These are phyloP conservation scores for Pavo muticus DNA, from an alignment of 2,113 vertebrate species.

Conservation along the genomic window DNA sequence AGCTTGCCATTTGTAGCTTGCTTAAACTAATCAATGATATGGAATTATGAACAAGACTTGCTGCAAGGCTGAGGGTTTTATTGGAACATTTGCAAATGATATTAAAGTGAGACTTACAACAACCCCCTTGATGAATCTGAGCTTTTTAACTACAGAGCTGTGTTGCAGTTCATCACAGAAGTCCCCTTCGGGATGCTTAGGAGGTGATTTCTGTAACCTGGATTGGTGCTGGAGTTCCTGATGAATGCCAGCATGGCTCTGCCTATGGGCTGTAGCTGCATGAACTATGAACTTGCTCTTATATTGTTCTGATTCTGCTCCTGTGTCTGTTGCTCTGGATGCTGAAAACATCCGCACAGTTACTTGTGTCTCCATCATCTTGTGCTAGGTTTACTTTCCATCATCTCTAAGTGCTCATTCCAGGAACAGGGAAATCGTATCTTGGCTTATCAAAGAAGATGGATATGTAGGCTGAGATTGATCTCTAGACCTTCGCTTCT, in stretches of 20 bases:
- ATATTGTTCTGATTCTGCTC: not conserved
- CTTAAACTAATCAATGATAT: constrained; percentile 32
- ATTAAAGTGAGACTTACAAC: constrained; percentile 11
- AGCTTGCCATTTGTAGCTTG: constrained; percentile 13
- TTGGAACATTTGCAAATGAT: not conserved
- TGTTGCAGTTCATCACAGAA: not conserved
- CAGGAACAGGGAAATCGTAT: not conserved
- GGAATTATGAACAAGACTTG: not conserved
- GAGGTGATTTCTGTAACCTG: not conserved
- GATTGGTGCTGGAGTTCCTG: not conserved
- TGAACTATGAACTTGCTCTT: not conserved
- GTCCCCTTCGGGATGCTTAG: not conserved
- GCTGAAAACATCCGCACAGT: not conserved
- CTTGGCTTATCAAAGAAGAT: not conserved
- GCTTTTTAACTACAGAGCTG: constrained; percentile 1
- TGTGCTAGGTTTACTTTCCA: not conserved
- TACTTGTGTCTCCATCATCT: not conserved
- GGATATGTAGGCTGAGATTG: not conserved
- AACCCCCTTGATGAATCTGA: not conserved
- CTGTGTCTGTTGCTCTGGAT: not conserved
- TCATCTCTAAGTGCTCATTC: not conserved
- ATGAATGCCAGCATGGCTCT: not conserved
- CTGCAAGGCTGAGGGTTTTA: constrained; percentile 3
- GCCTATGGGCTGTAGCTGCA: not conserved
- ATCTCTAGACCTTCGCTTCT: not conserved